Base-by-base conservation (phyloP, 1,140 invertebrate species). In the Drosophila arawakana region DNA sequence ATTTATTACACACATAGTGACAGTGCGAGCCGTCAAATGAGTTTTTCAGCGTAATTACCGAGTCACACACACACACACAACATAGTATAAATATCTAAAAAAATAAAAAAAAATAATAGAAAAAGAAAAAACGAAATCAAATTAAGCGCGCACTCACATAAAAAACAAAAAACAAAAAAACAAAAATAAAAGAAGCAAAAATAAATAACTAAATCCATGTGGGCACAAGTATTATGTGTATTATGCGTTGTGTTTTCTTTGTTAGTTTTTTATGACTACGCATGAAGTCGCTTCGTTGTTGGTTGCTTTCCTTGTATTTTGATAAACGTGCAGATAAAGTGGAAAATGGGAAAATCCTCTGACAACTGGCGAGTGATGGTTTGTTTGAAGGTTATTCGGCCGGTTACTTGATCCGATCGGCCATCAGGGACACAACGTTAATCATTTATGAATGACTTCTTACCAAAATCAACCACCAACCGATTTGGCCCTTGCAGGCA, bases 11-110 rank as follows among this genome's bases (percentile, higher is more conserved):
- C 58, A 76, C 67, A 78, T 74, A 65, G 76, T 71, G 76, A 88
- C 85, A 88, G 82, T 84, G 83, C 82, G 76, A 88, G 76, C 76
- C 83, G 80, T 88, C 83, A 86, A 86, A 86, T 86, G 83, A 86
- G 83, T 86, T 86, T 86, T 86, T 86, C 84, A 88, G 77, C 80
- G 84, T 86, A 86, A 86, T 86, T 86, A 86, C 83, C 77, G 62
- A 72, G 76, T 73, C 83, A 88, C 82, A 83, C 84, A 89, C 80
- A 89, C 80, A 83, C 75, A 83, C 80, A 69, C 82, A 88, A 77
- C 66, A 73, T 65, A 55, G 72, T 73, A 68, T 71, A 86, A 84
- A 75, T 62, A 78, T 73, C 57, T 62, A 55, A 46, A 63, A 41
- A 55, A 52, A 46, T 41, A 57, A 50, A 25, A 39, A 46, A 46